Base-by-base conservation (phyloP, 1,140 invertebrate genomes). In the Hormaphis cornu region DNA sequence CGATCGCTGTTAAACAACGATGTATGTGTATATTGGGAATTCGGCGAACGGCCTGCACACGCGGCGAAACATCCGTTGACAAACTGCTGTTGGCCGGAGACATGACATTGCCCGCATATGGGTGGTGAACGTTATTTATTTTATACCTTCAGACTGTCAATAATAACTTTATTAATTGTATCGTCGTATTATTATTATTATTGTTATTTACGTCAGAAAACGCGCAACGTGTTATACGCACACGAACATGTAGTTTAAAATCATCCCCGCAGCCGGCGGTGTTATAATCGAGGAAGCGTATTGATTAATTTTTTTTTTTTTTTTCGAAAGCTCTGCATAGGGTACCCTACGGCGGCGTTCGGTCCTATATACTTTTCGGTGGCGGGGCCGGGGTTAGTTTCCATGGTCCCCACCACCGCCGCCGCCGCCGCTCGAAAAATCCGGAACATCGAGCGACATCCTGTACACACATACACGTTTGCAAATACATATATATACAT, bases 241-340 rank as follows among this genome's bases (percentile, higher is more conserved):
- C n/a, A 30, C 16, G 9, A 30, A 33, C 33, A 9, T 54, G 4
- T 33, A 33, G 26, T 53, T 53, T 26, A 53, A n/a, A 53, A 53
- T 53, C 50, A 53, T 30, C 26, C 26, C 50, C 18, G 50, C 26
- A n/a, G 26, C 2, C 30, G 24, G 50, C 22, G n/a, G 30, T 56
- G 30, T 56, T 18, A 24, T 35, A 56, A 56, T 35, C 53, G 53
- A 56, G 53, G 53, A 56, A 56, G 53, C 35, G 33, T 56, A 56
- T 56, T 56, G 53, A 56, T 56, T 56, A 56, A 56, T 56, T 56
- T 56, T 56, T 56, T 35, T 54, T 53, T 53, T 53, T 54, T 53
- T 53, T 53, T 26, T 48, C 24, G 48, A 52, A 54, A 56, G 53
- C 53, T 16, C n/a, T 42, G 12, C 35, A 35, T 56, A 56, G 18